Base-by-base conservation (phyloP, 2,888 invertebrate species). In the Drosophila histrio region DNA sequence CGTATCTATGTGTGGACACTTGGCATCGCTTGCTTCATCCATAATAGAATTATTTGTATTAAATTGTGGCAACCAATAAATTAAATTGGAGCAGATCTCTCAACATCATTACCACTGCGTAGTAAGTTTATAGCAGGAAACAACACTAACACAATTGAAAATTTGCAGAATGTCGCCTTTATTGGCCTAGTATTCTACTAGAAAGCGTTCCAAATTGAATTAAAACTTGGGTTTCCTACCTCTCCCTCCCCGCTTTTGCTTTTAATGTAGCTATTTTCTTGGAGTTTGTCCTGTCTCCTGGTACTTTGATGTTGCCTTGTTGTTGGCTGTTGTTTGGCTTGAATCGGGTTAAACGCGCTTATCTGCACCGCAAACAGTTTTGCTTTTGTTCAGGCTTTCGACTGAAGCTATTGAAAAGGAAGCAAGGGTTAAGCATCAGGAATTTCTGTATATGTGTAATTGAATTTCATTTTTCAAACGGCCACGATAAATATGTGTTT, bases 11-110 rank as follows among this genome's bases (percentile, higher is more conserved):
- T 46, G 62, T 57, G 72, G 79, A 76, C 83, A 71, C 76, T 75
- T 64, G 50, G 53, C 38, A 47, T 62, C 49, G 44, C 26, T 64
- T 30, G 70, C 41, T 19, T 9, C 24, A 38, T 50, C 62, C 60
- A 74, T 82, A 85, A 89, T 87, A 57, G 69, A 79, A 86, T 87
- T 85, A 88, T 87, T 79, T 86, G 72, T 80, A 86, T 89, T 75
- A 78, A 89, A 88, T 86, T 87, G 79, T 82, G 86, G 79, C 72
- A 77, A 65, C 63, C 77, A 82, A 82, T 78, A 77, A 72, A 80
- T 62, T 52, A 58, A 81, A 87, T 78, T 77, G 67, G 67, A 70
- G 65, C 64, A 71, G 53, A 54, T 73, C 64, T 60, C 44, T 41
- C 47, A 61, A 52, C 69, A 68, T 64, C 50, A 77, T 67, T 72